These are phyloP conservation scores for Mactromeris polynyma DNA, from an alignment of 2,888 invertebrate genomes.

Conservation along the genomic window DNA sequence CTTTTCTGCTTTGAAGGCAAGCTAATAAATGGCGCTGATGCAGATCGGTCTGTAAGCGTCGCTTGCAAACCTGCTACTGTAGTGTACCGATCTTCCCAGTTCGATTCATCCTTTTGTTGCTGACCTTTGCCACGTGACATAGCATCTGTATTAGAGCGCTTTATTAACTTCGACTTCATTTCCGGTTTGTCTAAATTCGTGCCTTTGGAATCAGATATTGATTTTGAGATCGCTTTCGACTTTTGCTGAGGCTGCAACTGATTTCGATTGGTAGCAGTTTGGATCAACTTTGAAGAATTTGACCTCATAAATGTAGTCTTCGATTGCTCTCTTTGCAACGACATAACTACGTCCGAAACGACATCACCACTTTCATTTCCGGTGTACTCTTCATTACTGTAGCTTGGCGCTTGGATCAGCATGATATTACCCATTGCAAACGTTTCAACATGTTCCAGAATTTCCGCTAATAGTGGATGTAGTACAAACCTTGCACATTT, in stretches of 20 bases:
- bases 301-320: slow-evolving; percentile 58
- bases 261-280: neutral
- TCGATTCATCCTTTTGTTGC: neutral
- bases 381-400: slow-evolving; percentile 13
- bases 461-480: slow-evolving; percentile 47
- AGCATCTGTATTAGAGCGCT: slow-evolving; percentile 22
- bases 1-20: slow-evolving; percentile 33
- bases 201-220: neutral
- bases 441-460: slow-evolving; percentile 57
- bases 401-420: slow-evolving; percentile 22
- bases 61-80: slow-evolving; percentile 52
- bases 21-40: slow-evolving; percentile 55
- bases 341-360: neutral
- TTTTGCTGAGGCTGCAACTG: slow-evolving; percentile 10
- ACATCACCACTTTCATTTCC: slow-evolving; percentile 12
- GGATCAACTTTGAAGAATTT: slow-evolving; percentile 57
- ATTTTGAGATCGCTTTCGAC: neutral
- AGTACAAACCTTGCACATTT: slow-evolving; percentile 50
- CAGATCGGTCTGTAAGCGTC: slow-evolving; percentile 50
- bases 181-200: neutral
- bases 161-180: slow-evolving; percentile 34
- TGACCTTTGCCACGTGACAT: neutral
- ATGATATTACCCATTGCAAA: slow-evolving; percentile 52
- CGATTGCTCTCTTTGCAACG: slow-evolving; percentile 22
- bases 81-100: neutral